Conservation (phyloP, 2,888 invertebrate species). For the Argyresthia albistria region DNA sequence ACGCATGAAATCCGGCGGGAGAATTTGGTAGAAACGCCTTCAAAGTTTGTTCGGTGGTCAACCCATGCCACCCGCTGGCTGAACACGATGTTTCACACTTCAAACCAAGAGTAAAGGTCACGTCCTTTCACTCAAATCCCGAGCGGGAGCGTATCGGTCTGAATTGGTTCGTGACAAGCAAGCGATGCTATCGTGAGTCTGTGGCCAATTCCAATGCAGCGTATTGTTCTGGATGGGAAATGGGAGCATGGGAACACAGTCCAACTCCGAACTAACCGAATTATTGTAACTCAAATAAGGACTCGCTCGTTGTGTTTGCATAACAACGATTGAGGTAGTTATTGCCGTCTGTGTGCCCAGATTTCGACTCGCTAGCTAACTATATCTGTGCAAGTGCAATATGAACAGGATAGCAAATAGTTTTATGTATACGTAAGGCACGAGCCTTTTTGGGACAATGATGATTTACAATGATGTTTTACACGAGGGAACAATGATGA, state of each 20-base stretch:
- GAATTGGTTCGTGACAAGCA: slow-evolving; percentile 68
- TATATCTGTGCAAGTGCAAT: too few species aligned
- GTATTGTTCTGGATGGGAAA: slow-evolving; percentile 50
- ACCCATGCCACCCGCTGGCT: slow-evolving; percentile 50
- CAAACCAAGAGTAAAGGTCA: slow-evolving; percentile 52
- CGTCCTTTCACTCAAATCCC: slow-evolving; percentile 65
- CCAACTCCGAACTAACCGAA: slow-evolving; percentile 45
- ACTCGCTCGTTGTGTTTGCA: slow-evolving; percentile 29
- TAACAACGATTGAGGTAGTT: slow-evolving; percentile 32
- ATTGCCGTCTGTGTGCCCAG: background rate
- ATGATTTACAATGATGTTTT: too few species aligned
- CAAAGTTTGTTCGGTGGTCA: slow-evolving; percentile 25
- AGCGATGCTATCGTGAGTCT: slow-evolving; percentile 69
- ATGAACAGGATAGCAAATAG: too few species aligned
- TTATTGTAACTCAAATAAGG: slow-evolving; percentile 61
- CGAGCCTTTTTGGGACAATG: too few species aligned
- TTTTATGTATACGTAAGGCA: too few species aligned
- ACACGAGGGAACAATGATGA: too few species aligned
- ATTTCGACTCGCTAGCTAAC: too few species aligned
- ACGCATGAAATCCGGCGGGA: slow-evolving; percentile 46
- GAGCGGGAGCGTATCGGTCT: slow-evolving; percentile 58
- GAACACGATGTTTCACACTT: slow-evolving; percentile 65
- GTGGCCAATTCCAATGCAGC: slow-evolving; percentile 63
- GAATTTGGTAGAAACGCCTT: slow-evolving; percentile 9
- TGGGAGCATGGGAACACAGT: slow-evolving; percentile 64